These are phyloP conservation scores for Laticauda laticaudata DNA, from an alignment of 2,113 vertebrate genomes.

Conservation along the genomic window DNA sequence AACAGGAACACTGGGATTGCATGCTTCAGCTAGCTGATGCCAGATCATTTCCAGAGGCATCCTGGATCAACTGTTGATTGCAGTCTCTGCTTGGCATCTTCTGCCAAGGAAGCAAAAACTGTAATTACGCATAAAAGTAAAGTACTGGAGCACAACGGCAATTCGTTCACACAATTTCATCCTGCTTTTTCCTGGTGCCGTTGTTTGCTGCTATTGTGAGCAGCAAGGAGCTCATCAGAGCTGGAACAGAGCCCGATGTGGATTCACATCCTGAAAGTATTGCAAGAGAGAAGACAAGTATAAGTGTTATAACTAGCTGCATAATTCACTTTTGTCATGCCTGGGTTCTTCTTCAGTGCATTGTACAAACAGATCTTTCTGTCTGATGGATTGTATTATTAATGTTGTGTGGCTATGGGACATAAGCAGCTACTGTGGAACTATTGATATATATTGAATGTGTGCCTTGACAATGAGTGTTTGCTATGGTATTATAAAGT, in stretches of 20 bases:
- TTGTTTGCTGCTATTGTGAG: neutral
- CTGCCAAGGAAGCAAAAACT: neutral
- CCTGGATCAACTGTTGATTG: neutral
- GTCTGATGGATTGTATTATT: neutral
- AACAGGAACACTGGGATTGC: neutral
- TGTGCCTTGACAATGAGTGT: neutral
- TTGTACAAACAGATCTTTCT: neutral
- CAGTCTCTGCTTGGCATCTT: neutral
- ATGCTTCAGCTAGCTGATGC: neutral
- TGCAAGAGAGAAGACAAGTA: neutral
- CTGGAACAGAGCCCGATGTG: neutral
- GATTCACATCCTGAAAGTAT: neutral
- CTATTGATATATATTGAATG: neutral
- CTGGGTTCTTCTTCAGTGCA: neutral
- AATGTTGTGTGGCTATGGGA: neutral
- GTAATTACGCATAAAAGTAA: neutral
- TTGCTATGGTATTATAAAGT: neutral
- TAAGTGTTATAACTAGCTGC: neutral
- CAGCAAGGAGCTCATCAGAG: neutral
- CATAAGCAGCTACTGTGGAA: neutral
- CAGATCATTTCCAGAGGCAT: neutral
- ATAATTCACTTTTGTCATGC: neutral
- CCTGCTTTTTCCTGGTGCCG: neutral
- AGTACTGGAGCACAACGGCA: neutral
- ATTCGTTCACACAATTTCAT: neutral